A percentile compares a stretch with the other conserved stretches of the same genome.
Evolutionary conservation across 2,797 vertebrate genomes (phyloP).

Genomic region (Notoglanidium macrostoma): DNA sequence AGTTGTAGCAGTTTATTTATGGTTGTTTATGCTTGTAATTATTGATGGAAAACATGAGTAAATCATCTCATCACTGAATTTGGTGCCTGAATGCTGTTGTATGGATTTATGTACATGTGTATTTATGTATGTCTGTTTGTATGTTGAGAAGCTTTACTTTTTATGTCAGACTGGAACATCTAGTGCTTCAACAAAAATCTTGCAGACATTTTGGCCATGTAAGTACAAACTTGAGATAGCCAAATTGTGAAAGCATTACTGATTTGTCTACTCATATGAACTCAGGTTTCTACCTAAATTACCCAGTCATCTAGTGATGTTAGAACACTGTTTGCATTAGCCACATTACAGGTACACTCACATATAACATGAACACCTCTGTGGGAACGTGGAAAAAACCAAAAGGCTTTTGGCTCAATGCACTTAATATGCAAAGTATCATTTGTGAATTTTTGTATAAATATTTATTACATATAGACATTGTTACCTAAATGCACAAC

Average conservation of each 20-base stretch:
- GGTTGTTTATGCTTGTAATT: conserved; percentile 2
- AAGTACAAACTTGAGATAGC: conserved; percentile 4
- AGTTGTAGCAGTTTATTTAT: conserved; percentile 50
- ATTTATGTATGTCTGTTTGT: conserved; percentile 47
- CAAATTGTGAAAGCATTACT: conserved; percentile 25
- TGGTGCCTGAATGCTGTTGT: conserved; percentile 55
- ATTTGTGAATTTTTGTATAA: conserved; percentile 60
- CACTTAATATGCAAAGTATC: conserved; percentile 42
- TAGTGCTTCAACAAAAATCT: conserved; percentile 19
- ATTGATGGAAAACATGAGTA: conserved; percentile 26
- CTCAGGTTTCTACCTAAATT: conserved; percentile 37
- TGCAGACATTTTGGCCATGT: conserved; percentile 1
- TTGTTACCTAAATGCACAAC: conserved; percentile 35
- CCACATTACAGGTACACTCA: conserved; percentile 17
- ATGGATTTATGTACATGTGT: conserved; percentile 57
- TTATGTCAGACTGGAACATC: conserved; percentile 33
- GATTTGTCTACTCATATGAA: conserved; percentile 26
- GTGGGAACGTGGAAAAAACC: conserved; percentile 5
- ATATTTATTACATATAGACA: conserved; percentile 57
- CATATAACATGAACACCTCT: conserved; percentile 32
- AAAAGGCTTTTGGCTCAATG: conserved; percentile 33
- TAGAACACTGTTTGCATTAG: conserved; percentile 37
- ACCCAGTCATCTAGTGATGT: conserved; percentile 20
- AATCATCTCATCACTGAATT: conserved; percentile 55
- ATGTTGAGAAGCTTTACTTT: conserved; percentile 59